These are phyloP conservation scores for Panorpa germanica DNA, from an alignment of 2,888 invertebrate species.

Conservation along the genomic window DNA sequence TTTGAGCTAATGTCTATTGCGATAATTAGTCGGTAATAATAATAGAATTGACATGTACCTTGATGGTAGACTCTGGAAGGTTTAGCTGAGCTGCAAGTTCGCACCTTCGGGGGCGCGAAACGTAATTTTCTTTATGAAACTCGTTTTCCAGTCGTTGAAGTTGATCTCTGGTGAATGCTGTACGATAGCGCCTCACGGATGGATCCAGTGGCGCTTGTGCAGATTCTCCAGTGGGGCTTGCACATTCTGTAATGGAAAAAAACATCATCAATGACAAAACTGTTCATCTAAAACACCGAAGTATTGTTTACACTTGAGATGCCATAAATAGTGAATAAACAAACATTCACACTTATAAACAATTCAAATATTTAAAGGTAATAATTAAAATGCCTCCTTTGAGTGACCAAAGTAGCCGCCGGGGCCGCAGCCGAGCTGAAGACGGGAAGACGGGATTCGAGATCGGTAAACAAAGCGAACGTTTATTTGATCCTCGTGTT, in stretches of 20 bases:
- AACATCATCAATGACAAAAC: too few relatives aligned
- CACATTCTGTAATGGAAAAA: slow-evolving; percentile 23
- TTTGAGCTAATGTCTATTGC: slow-evolving; percentile 11
- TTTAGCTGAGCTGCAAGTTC: slow-evolving; percentile 86
- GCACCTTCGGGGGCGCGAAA: slow-evolving; percentile 83
- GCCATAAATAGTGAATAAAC: too few relatives aligned
- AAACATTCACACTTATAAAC: too few relatives aligned
- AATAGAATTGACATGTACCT: slow-evolving; percentile 38
- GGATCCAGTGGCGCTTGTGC: slow-evolving; percentile 29
- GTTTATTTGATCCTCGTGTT: too few relatives aligned
- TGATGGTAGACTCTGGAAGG: slow-evolving; percentile 93
- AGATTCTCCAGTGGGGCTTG: slow-evolving; percentile 22
- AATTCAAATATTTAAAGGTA: too few relatives aligned
- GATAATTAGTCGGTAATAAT: too few relatives aligned
- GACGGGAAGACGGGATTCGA: too few relatives aligned
- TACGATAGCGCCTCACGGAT: slow-evolving; percentile 76
- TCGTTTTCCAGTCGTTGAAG: slow-evolving; percentile 83
- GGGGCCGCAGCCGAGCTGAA: too few relatives aligned
- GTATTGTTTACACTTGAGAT: too few relatives aligned
- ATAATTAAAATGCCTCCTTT: too few relatives aligned
- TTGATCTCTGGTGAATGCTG: slow-evolving; percentile 94
- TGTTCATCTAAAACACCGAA: slow-evolving; percentile 6
- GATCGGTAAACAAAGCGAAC: too few relatives aligned
- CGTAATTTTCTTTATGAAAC: slow-evolving; percentile 94
- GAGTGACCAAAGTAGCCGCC: too few relatives aligned